Conservation (phyloP, 2,888 invertebrate species). For the Drosophila lutescens region DNA sequence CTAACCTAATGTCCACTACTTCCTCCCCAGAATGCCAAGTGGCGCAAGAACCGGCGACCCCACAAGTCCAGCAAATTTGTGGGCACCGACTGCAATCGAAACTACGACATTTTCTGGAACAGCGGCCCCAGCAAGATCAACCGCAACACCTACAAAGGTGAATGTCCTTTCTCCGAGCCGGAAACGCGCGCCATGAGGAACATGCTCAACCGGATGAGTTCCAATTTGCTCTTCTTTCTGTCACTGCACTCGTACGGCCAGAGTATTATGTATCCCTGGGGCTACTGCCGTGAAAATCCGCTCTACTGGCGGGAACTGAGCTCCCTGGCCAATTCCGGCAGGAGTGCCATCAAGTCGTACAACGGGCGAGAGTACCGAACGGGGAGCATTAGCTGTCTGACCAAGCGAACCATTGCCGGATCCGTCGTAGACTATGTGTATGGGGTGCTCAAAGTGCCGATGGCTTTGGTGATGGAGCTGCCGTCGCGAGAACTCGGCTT, state of each 20-base stretch:
- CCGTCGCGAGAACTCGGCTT: slow-evolving; percentile 82
- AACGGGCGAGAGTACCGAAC: slow-evolving; percentile 82
- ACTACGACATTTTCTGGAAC: slow-evolving; percentile 88
- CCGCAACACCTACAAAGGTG: slow-evolving; percentile 82
- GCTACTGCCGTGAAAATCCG: slow-evolving; percentile 81
- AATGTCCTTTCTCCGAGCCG: slow-evolving; percentile 82
- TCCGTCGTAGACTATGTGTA: slow-evolving; percentile 84
- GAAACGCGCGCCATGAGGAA: slow-evolving; percentile 82
- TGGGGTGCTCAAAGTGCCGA: slow-evolving; percentile 80
- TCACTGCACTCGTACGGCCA: slow-evolving; percentile 84
- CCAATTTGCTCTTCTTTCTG: slow-evolving; percentile 81
- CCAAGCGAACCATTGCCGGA: slow-evolving; percentile 80
- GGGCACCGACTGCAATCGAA: slow-evolving; percentile 89
- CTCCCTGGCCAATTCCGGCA: slow-evolving; percentile 80
- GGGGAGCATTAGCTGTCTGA: slow-evolving; percentile 81
- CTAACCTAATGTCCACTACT: too few species aligned
- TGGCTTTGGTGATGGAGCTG: slow-evolving; percentile 83
- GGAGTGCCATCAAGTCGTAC: slow-evolving; percentile 79
- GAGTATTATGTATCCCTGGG: slow-evolving; percentile 84
- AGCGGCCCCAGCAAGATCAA: slow-evolving; percentile 63
- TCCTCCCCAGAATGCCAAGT: slow-evolving; percentile 83
- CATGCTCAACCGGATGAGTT: slow-evolving; percentile 73
- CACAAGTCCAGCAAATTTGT: slow-evolving; percentile 81
- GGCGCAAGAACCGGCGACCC: slow-evolving; percentile 87
- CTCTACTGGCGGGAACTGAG: slow-evolving; percentile 74